These are phyloP conservation scores for Pyxicephalus adspersus DNA, from an alignment of 2,113 vertebrate genomes.

Conservation along the genomic window DNA sequence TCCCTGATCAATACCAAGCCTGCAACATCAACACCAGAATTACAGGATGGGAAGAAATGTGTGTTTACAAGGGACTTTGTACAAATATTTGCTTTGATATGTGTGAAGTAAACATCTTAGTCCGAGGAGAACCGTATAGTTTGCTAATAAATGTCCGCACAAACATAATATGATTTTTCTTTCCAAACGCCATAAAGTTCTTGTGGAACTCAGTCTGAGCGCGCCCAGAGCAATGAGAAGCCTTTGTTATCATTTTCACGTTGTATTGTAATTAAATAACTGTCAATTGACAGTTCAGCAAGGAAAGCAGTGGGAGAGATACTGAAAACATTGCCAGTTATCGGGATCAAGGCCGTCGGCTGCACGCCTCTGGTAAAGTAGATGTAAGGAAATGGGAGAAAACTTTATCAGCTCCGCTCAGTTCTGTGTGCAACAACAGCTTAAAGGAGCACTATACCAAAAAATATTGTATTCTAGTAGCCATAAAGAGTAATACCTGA, in stretches of 20 bases:
- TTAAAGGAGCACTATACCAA: too few species aligned
- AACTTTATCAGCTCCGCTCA: too few species aligned
- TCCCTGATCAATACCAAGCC: slow-evolving; percentile 1
- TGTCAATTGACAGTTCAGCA: slow-evolving; percentile 12
- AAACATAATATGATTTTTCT: slow-evolving; percentile 34
- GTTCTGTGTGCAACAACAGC: too few species aligned
- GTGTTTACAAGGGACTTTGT: slow-evolving; percentile 8
- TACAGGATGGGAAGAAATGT: not conserved
- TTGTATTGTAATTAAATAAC: slow-evolving; percentile 9
- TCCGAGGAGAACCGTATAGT: slow-evolving; percentile 5
- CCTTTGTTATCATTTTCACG: not conserved
- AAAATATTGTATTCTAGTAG: too few species aligned
- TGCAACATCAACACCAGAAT: not conserved
- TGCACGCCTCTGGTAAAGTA: too few species aligned
- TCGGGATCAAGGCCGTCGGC: too few species aligned
- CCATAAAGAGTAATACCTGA: too few species aligned
- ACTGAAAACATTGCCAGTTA: not conserved
- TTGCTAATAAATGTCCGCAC: slow-evolving; percentile 19
- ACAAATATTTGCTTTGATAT: slow-evolving; percentile 47
- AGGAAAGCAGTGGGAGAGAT: not conserved
- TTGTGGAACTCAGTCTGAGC: not conserved
- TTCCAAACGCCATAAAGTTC: not conserved
- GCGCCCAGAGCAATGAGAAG: not conserved
- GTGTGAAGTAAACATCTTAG: slow-evolving; percentile 16
- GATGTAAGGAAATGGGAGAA: too few species aligned